phyloP scores from a whole-genome alignment of 1,140 invertebrate genomes.

The Scaptodrosophila lebanonensis region DNA sequence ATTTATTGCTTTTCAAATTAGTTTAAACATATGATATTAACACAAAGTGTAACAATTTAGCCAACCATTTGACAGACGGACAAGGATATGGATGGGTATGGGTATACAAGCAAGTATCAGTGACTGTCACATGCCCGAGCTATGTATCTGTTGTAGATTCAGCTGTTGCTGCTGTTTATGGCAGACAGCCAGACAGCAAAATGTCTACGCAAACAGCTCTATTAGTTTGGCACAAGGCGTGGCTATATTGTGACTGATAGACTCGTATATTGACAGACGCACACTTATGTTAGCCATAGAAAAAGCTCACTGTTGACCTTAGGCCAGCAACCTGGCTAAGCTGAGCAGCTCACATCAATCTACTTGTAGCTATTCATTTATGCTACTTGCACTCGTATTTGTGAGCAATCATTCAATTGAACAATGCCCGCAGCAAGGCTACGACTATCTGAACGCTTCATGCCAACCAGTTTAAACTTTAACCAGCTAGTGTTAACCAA shows the following conservation, averaged over 20 bases:
- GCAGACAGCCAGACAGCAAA: too few species aligned
- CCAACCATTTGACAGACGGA: slow-evolving; percentile 22
- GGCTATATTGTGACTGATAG: slow-evolving; percentile 4
- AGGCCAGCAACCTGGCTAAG: too few species aligned
- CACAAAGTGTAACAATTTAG: slow-evolving; percentile 20
- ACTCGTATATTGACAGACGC: slow-evolving; percentile 45
- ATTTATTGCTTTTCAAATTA: slow-evolving; percentile 58
- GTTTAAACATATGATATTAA: slow-evolving; percentile 31
- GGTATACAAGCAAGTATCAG: slow-evolving; percentile 36
- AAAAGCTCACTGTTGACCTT: neutral
- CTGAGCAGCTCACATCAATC: too few species aligned
- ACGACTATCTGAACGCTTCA: too few species aligned
- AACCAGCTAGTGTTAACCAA: too few species aligned
- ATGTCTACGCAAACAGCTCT: slow-evolving; percentile 44
- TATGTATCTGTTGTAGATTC: too few species aligned
- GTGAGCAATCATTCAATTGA: too few species aligned
- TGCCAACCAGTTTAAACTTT: too few species aligned
- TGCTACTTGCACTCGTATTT: too few species aligned
- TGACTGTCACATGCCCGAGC: slow-evolving; percentile 36
- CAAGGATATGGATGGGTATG: slow-evolving; percentile 62
- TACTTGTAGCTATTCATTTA: too few species aligned
- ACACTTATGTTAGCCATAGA: slow-evolving; percentile 9
- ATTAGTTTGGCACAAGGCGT: slow-evolving; percentile 31
- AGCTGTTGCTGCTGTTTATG: too few species aligned
- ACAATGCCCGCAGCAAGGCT: too few species aligned